Conservation (phyloP, 2,888 invertebrate genomes). For the Auanema freiburgensis region DNA sequence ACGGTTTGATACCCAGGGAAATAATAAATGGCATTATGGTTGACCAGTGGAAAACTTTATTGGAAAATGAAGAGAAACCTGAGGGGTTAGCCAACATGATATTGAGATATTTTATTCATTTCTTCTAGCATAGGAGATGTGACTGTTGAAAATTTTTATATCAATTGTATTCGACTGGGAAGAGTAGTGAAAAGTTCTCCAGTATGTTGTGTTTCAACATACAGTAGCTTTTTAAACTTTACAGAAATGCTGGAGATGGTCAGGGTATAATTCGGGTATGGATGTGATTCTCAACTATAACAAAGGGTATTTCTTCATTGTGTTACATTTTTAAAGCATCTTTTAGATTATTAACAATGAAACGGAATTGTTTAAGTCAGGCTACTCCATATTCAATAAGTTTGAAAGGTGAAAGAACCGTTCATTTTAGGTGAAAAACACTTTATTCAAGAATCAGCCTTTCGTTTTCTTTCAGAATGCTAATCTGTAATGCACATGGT, state of each 20-base stretch:
- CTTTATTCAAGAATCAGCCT: not conserved
- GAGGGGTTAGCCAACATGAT: constrained; percentile 5
- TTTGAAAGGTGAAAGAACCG: constrained; percentile 21
- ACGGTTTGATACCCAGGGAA: constrained; percentile 24
- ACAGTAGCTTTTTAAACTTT: not conserved
- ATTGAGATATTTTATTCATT: not conserved
- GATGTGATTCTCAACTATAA: constrained; percentile 46
- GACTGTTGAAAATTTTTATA: constrained; percentile 40
- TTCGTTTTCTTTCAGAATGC: not conserved
- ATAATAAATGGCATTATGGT: constrained; percentile 30
- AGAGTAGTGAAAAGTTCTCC: constrained; percentile 34
- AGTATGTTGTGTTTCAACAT: constrained; percentile 20
- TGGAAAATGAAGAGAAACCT: constrained; percentile 42
- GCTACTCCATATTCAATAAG: constrained; percentile 39
- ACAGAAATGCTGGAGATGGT: constrained; percentile 57
- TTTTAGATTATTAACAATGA: constrained; percentile 33
- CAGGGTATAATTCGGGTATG: constrained; percentile 50
- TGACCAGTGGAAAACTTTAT: constrained; percentile 39
- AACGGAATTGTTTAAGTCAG: constrained; percentile 38
- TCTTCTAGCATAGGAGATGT: constrained; percentile 27
- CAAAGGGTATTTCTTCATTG: constrained; percentile 23
- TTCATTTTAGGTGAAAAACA: constrained; percentile 41
- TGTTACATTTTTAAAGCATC: constrained; percentile 1
- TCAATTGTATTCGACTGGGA: constrained; percentile 40
- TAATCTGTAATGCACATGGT: constrained; percentile 10